A percentile compares a stretch with the other conserved stretches of the same genome.
phyloP scores from a whole-genome alignment of 2,888 invertebrate species.

The Phengaris arion region DNA sequence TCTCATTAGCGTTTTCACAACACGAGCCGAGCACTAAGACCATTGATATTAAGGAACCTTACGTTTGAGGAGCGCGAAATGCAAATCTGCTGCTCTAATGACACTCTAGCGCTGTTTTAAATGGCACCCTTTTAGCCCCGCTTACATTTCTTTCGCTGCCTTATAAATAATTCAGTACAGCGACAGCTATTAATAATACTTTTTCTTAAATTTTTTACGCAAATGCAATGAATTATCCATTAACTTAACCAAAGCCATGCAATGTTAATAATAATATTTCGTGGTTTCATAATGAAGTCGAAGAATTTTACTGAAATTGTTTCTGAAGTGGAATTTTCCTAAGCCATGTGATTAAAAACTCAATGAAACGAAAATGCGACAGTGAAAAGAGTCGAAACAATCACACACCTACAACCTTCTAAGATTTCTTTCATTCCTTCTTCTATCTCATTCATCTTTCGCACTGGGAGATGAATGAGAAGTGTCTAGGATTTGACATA shows the following conservation, averaged over 20 bases:
- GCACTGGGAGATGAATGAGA: too few relatives aligned
- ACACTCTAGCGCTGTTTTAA: slow-evolving; percentile 14
- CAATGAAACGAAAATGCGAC: too few relatives aligned
- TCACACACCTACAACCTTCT: too few relatives aligned
- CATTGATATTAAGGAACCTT: slow-evolving; percentile 15
- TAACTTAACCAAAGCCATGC: not conserved
- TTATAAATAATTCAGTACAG: slow-evolving; percentile 19
- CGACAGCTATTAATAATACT: slow-evolving; percentile 13
- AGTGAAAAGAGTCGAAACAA: too few relatives aligned
- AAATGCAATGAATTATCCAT: not conserved
- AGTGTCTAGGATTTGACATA: too few relatives aligned
- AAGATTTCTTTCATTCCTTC: too few relatives aligned
- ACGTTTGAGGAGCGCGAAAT: not conserved
- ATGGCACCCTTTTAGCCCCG: slow-evolving; percentile 21
- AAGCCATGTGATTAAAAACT: too few relatives aligned
- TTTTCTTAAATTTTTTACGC: not conserved
- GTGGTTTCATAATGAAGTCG: too few relatives aligned
- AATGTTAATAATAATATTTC: too few relatives aligned
- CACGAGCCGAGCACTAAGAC: not conserved
- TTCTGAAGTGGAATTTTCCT: too few relatives aligned
- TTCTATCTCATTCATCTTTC: too few relatives aligned
- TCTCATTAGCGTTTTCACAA: slow-evolving; percentile 9
- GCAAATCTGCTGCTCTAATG: slow-evolving; percentile 12
- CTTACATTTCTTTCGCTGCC: slow-evolving; percentile 5
- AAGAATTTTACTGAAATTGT: too few relatives aligned